Conservation (phyloP, 2,888 invertebrate genomes). For the Troides oblongomaculatus region DNA sequence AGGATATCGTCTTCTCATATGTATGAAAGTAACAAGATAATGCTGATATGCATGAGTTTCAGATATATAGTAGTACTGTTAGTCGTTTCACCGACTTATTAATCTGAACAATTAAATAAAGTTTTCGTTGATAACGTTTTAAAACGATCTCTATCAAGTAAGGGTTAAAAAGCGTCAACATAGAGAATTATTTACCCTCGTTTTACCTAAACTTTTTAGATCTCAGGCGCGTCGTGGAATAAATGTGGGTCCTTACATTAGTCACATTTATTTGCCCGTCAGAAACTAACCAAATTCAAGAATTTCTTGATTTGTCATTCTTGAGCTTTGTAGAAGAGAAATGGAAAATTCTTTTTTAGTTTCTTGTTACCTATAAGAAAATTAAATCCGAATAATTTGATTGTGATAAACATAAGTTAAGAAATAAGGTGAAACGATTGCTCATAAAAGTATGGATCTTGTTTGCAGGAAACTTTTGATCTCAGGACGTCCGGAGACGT, state of each 20-base stretch:
- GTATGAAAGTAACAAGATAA: too few relatives aligned
- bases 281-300: neutral
- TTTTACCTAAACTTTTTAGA: neutral
- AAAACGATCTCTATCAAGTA: neutral
- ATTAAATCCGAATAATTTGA: too few relatives aligned
- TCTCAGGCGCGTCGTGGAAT: neutral
- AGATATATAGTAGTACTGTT: too few relatives aligned
- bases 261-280: neutral
- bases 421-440: neutral
- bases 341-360: neutral
- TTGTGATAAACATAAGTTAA: neutral
- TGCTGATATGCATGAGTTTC: too few relatives aligned
- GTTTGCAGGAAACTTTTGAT: slow-evolving; percentile 23
- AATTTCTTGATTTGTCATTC: neutral
- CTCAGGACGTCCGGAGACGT: slow-evolving; percentile 19
- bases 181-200: neutral
- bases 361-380: too few relatives aligned
- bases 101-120: too few relatives aligned
- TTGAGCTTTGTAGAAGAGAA: neutral
- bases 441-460: slow-evolving; percentile 6
- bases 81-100: too few relatives aligned
- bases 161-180: neutral
- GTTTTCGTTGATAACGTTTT: neutral
- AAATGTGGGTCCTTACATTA: neutral
- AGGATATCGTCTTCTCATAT: too few relatives aligned